Evolutionary conservation across 2,113 vertebrate genomes (phyloP).

Genomic region (Octodon degus): DNA sequence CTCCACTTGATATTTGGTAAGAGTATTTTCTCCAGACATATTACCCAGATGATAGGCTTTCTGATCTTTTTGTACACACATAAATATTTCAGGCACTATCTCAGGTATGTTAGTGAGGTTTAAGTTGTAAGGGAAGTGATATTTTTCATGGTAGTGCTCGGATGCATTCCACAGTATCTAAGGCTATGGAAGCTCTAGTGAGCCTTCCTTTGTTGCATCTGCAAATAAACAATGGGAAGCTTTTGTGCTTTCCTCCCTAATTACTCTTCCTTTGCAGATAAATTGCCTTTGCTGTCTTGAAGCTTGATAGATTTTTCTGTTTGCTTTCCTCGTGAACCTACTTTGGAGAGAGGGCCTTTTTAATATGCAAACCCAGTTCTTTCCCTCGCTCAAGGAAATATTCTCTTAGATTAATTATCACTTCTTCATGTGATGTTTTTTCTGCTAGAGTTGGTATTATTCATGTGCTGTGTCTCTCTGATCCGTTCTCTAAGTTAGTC

Average conservation of each 20-base stretch:
- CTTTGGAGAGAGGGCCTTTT: not conserved
- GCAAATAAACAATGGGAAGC: not conserved
- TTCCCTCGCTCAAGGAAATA: constrained; percentile 1
- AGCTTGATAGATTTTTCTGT: not conserved
- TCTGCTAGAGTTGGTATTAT: not conserved
- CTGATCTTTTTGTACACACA: not conserved
- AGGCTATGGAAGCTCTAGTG: not conserved
- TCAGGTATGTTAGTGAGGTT: not conserved
- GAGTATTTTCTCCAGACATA: not conserved
- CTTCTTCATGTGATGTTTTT: not conserved
- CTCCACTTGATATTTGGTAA: not conserved
- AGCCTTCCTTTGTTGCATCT: not conserved
- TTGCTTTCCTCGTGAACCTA: not conserved
- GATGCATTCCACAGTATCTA: not conserved
- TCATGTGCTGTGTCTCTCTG: not conserved
- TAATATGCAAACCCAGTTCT: not conserved
- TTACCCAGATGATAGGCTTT: not conserved
- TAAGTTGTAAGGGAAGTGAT: not conserved
- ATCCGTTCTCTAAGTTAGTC: not conserved
- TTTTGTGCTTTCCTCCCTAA: not conserved
- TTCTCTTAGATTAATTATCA: not conserved
- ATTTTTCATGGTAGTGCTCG: not conserved
- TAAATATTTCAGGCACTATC: not conserved
- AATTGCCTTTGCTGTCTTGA: not conserved
- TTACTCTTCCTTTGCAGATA: constrained; percentile 14